A percentile compares a stretch with the other conserved stretches of the same genome.
These are phyloP conservation scores for Pterophyllum scalare DNA, from an alignment of 2,113 vertebrate genomes.

Conservation along the genomic window DNA sequence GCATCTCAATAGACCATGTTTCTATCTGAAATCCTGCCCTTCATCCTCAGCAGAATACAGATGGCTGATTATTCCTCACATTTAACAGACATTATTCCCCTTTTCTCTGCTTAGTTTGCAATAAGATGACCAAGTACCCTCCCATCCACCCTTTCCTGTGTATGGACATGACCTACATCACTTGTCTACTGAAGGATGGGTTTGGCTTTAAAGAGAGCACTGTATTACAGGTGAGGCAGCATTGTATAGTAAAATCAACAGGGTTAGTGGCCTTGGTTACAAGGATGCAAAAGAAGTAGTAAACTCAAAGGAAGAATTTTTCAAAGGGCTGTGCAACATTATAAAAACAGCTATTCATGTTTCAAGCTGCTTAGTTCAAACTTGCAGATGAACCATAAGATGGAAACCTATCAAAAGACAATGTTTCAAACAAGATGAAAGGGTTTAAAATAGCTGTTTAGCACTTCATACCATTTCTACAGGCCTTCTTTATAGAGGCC, in stretches of 20 bases:
- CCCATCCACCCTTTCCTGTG: slow-evolving; percentile 88
- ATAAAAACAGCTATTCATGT: neutral
- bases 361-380: neutral
- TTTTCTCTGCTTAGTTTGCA: slow-evolving; percentile 84
- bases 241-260: neutral
- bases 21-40: slow-evolving; percentile 28
- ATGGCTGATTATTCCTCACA: slow-evolving; percentile 28
- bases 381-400: neutral
- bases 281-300: neutral
- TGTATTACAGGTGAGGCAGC: slow-evolving; percentile 83
- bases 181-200: slow-evolving; percentile 91
- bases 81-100: slow-evolving; percentile 17
- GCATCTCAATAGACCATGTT: slow-evolving; percentile 46
- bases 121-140: slow-evolving; percentile 82
- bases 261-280: neutral
- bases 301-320: neutral
- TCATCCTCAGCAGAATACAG: slow-evolving; percentile 44
- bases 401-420: neutral
- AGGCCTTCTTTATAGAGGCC: neutral
- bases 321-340: neutral
- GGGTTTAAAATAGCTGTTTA: slow-evolving; percentile 1
- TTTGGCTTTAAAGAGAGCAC: slow-evolving; percentile 92
- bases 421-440: neutral
- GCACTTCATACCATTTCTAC: neutral
- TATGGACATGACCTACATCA: slow-evolving; percentile 96